These are phyloP conservation scores for Luehdorfia chinensis DNA, from an alignment of 1,140 invertebrate genomes.

Conservation along the genomic window DNA sequence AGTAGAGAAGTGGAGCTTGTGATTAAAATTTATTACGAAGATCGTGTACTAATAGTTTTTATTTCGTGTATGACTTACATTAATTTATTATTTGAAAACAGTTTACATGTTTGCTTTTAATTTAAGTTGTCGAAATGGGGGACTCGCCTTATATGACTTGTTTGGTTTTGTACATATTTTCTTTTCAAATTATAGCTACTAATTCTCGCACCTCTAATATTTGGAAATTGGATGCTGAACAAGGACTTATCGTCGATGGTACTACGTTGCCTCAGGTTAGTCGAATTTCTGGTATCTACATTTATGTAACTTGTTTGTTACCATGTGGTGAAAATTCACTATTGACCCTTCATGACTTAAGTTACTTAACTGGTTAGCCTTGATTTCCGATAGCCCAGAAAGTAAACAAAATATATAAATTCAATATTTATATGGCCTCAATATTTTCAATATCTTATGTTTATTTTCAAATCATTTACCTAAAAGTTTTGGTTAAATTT, in stretches of 20 bases:
- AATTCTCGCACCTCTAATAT: conserved; percentile 85
- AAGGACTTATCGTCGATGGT: conserved; percentile 82
- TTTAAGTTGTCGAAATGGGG: conserved; percentile 59
- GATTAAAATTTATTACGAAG: conserved; percentile 46
- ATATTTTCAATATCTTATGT: too few relatives aligned
- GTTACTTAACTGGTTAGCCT: conserved; percentile 41
- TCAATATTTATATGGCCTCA: too few relatives aligned
- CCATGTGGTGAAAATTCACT: conserved; percentile 21
- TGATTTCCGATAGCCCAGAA: conserved; percentile 29
- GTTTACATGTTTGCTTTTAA: conserved; percentile 55
- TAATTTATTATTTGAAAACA: conserved; percentile 30
- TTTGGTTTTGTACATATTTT: conserved; percentile 77
- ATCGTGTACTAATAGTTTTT: conserved; percentile 31
- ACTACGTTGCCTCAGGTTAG: conserved; percentile 75
- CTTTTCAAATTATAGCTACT: conserved; percentile 82
- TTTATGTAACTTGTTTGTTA: conserved; percentile 19
- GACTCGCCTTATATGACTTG: conserved; percentile 74
- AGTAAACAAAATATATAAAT: too few relatives aligned
- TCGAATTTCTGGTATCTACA: conserved; percentile 27
- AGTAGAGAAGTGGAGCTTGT: conserved; percentile 39
- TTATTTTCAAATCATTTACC: too few relatives aligned
- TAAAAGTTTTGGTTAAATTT: too few relatives aligned
- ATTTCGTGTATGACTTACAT: conserved; percentile 28
- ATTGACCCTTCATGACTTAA: conserved; percentile 30
- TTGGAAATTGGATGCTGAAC: conserved; percentile 84